Evolutionary conservation across 2,113 vertebrate species (phyloP).

Genomic region (Ctenodactylus gundi): DNA sequence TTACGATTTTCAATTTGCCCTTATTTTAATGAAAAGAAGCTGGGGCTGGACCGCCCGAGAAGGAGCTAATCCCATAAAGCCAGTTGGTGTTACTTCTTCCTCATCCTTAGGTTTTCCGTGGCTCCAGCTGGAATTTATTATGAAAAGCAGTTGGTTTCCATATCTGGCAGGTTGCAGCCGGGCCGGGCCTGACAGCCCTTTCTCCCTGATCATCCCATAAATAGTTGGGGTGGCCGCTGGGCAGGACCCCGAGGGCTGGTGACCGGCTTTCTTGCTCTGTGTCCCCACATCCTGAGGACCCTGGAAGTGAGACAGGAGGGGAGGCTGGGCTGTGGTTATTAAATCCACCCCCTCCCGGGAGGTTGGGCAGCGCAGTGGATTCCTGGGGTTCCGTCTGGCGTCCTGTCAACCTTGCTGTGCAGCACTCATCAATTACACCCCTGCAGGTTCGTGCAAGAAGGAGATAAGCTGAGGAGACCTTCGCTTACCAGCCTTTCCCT

Average conservation of each 20-base stretch:
- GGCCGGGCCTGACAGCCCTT: not conserved
- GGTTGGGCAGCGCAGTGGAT: not conserved
- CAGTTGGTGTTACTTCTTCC: constrained; percentile 72
- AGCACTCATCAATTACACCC: constrained; percentile 35
- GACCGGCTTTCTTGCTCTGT: not conserved
- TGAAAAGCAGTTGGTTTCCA: constrained; percentile 51
- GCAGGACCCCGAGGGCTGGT: rapidly evolving
- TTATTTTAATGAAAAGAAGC: constrained; percentile 78
- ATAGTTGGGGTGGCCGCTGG: not conserved
- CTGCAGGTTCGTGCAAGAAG: constrained; percentile 57
- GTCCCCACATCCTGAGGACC: not conserved
- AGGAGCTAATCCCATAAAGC: constrained; percentile 77
- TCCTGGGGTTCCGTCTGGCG: constrained; percentile 23
- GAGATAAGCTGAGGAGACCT: constrained; percentile 75
- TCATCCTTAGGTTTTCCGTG: constrained; percentile 54
- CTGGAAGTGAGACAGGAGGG: constrained; percentile 26
- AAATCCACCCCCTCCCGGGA: constrained; percentile 13
- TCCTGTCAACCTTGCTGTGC: constrained; percentile 22
- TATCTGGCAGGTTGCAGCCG: not conserved
- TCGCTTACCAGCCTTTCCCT: constrained; percentile 38
- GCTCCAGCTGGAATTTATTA: constrained; percentile 63
- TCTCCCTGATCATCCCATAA: not conserved
- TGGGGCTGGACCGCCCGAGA: constrained; percentile 45
- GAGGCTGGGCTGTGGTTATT: not conserved
- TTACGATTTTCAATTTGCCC: constrained; percentile 78